Evolutionary conservation across 2,797 vertebrate species (phyloP).

Genomic region (Notolabrus celidotus): DNA sequence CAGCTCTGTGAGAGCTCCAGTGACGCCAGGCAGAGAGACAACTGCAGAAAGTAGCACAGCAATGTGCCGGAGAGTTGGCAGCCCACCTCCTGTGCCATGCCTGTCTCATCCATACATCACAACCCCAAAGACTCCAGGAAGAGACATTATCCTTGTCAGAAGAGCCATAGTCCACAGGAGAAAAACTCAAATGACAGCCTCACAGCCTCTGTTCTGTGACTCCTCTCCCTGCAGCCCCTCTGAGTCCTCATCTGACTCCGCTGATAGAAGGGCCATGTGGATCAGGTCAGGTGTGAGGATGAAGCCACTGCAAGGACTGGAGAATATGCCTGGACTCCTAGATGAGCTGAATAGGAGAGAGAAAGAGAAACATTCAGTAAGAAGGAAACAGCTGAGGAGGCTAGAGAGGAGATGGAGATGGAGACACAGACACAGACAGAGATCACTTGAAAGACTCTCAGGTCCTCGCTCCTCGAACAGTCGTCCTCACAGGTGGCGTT

Average conservation of each 20-base stretch:
- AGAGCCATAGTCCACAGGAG: conserved; percentile 56
- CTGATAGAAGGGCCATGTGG: conserved; percentile 78
- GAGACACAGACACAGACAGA: conserved; percentile 75
- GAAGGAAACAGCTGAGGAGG: conserved; percentile 66
- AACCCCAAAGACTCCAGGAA: conserved; percentile 76
- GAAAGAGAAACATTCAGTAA: conserved; percentile 32
- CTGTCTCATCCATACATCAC: conserved; percentile 67
- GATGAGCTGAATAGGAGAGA: conserved; percentile 35
- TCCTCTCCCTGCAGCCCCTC: conserved; percentile 80
- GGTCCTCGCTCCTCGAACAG: conserved; percentile 69
- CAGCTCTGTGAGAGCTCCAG: conserved; percentile 85
- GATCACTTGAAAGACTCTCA: conserved; percentile 75
- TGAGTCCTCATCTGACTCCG: conserved; percentile 81
- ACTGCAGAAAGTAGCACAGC: conserved; percentile 76
- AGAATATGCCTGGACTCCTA: conserved; percentile 77
- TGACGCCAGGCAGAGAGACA: conserved; percentile 86
- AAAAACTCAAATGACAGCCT: conserved; percentile 43
- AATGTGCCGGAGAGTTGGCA: conserved; percentile 48
- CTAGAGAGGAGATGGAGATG: conserved; percentile 76
- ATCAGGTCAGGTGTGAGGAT: conserved; percentile 73
- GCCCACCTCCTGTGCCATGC: conserved; percentile 64
- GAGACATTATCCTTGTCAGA: conserved; percentile 64
- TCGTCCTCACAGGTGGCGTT: conserved; percentile 82
- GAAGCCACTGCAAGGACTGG: conserved; percentile 86
- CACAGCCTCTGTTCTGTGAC: conserved; percentile 49